Conservation (phyloP, 1,140 invertebrate genomes). For the Drosophila kurseongensis region DNA sequence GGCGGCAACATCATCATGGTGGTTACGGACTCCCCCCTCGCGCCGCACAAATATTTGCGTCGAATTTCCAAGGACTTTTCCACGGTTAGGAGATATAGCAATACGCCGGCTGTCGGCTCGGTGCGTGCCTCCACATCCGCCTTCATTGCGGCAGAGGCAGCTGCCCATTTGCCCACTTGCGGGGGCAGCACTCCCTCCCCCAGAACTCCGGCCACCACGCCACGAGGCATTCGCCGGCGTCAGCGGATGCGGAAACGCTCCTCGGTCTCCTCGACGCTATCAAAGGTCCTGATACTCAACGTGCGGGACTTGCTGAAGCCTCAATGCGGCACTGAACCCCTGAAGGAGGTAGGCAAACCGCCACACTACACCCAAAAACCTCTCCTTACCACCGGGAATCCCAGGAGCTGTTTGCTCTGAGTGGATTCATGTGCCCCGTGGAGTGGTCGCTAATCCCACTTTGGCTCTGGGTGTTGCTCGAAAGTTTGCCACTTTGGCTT, state of each 20-base stretch:
- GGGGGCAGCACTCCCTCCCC: no score
- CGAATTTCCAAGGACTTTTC: conserved; percentile 80
- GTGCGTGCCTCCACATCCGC: conserved; percentile 29
- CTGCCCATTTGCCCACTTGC: conserved; percentile 35
- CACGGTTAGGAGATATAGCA: conserved; percentile 76
- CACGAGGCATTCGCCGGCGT: conserved; percentile 70
- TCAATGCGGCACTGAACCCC: conserved; percentile 42
- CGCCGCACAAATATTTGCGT: conserved; percentile 71
- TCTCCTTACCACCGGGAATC: background rate
- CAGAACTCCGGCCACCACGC: conserved; percentile 14
- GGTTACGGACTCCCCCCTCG: conserved; percentile 71
- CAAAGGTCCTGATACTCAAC: conserved; percentile 83
- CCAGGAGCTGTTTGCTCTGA: conserved; percentile 2
- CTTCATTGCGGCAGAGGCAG: conserved; percentile 32
- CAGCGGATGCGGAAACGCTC: conserved; percentile 74
- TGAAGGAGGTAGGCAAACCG: conserved; percentile 56
- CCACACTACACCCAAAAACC: background rate
- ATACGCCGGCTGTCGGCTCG: conserved; percentile 50
- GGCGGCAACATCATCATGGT: conserved; percentile 34
- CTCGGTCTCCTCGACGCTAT: conserved; percentile 79
- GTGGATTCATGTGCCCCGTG: no score
- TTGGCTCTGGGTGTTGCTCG: conserved; percentile 18
- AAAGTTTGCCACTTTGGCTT: conserved; percentile 50
- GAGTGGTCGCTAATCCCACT: conserved; percentile 14
- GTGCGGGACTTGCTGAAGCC: conserved; percentile 79